Evolutionary conservation across 2,113 vertebrate species (phyloP).

Genomic region (Loxodonta africana): DNA sequence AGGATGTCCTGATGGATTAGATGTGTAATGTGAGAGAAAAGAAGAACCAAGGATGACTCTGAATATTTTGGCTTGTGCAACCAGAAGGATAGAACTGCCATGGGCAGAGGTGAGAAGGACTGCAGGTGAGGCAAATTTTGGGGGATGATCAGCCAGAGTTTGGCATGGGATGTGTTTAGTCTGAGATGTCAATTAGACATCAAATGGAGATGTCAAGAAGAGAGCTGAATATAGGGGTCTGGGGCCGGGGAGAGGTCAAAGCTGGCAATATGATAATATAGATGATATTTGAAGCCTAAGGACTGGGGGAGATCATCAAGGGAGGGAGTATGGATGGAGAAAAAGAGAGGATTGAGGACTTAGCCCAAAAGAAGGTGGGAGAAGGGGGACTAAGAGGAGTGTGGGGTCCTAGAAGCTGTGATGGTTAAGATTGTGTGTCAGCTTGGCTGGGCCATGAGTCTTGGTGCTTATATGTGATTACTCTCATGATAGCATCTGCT

Average conservation of each 20-base stretch:
- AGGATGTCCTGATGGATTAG: background rate
- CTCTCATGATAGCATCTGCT: too few species aligned
- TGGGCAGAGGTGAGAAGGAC: background rate
- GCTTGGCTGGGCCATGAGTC: too few species aligned
- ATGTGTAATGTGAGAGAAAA: background rate
- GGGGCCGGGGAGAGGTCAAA: background rate
- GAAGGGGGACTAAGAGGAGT: background rate
- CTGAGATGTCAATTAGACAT: background rate
- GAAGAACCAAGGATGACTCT: background rate
- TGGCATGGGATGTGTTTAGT: background rate
- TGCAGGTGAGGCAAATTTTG: accelerated
- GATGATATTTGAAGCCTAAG: accelerated
- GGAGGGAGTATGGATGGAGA: too few species aligned
- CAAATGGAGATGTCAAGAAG: background rate
- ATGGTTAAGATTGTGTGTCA: too few species aligned
- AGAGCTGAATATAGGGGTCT: background rate
- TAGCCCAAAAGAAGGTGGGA: background rate
- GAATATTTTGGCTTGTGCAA: background rate
- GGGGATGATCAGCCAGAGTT: background rate
- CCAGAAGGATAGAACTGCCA: too few species aligned
- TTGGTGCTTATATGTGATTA: too few species aligned
- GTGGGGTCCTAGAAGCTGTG: background rate
- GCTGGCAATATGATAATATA: too few species aligned
- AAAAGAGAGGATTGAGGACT: background rate
- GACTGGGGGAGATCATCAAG: too few species aligned